A percentile compares a stretch with the other conserved stretches of the same genome.
These are phyloP conservation scores for Chrosomus eos DNA, from an alignment of 2,797 vertebrate species.

Conservation along the genomic window DNA sequence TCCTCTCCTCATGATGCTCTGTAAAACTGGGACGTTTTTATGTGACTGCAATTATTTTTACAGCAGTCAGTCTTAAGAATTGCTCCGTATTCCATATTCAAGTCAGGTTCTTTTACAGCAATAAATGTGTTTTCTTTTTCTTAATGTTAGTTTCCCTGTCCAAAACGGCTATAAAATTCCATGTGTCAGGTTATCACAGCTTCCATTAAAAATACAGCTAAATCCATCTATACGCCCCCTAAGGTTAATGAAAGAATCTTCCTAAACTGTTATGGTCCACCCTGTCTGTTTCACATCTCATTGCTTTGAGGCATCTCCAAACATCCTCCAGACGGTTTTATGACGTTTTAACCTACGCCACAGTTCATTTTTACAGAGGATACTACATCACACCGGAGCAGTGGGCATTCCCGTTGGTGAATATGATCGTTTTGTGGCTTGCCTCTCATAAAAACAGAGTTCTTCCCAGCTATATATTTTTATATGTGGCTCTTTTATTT, in stretches of 20 bases:
- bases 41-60: conserved; percentile 19
- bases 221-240: conserved; percentile 29
- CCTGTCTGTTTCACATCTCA: conserved; percentile 38
- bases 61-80: conserved; percentile 4
- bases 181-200: conserved; percentile 7
- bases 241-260: conserved; percentile 39
- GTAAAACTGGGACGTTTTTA: background rate
- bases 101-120: background rate
- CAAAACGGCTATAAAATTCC: conserved; percentile 17
- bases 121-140: conserved; percentile 32
- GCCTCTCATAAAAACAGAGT: conserved; percentile 42
- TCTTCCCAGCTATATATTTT: conserved; percentile 50
- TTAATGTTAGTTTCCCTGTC: conserved; percentile 28
- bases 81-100: background rate
- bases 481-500: conserved; percentile 33
- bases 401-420: background rate
- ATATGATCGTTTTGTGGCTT: conserved; percentile 25
- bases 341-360: conserved; percentile 8
- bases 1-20: background rate
- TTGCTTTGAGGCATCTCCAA: conserved; percentile 23
- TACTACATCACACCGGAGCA: background rate
- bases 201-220: conserved; percentile 29
- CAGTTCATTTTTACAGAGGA: background rate
- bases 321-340: conserved; percentile 32
- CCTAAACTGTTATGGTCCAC: conserved; percentile 11